phyloP scores from a whole-genome alignment of 1,140 invertebrate genomes.

The Aleiodes sp. region DNA sequence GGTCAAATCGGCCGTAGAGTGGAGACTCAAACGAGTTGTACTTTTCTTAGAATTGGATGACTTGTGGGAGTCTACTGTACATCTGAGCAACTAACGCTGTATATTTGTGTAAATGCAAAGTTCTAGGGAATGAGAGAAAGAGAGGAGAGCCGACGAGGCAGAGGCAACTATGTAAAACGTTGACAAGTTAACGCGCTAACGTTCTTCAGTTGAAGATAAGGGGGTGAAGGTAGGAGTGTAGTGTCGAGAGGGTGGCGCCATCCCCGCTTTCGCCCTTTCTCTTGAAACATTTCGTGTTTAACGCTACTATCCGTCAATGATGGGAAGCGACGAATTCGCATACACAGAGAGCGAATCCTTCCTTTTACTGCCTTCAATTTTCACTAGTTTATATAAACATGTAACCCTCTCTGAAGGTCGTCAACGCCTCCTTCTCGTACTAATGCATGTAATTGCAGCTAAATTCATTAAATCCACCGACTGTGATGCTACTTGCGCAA shows the following conservation, averaged over 20 bases:
- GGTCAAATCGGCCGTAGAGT: no score
- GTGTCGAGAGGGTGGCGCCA: conserved; percentile 22
- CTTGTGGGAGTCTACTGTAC: no score
- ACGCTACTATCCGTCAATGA: neutral
- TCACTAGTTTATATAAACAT: conserved; percentile 20
- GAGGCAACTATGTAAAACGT: conserved; percentile 11
- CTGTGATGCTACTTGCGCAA: conserved; percentile 58
- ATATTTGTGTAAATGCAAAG: no score
- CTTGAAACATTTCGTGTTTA: neutral
- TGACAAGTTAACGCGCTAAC: conserved; percentile 43
- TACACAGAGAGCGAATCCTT: neutral
- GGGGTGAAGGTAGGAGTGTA: neutral
- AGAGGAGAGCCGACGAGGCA: neutral
- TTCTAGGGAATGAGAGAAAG: neutral
- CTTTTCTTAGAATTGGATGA: no score
- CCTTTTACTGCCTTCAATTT: neutral
- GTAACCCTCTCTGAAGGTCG: neutral
- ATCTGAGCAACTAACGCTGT: no score
- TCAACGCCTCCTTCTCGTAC: conserved; percentile 47
- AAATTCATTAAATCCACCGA: conserved; percentile 63
- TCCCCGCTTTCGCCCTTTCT: conserved; percentile 19
- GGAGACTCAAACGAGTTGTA: no score
- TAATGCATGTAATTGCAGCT: conserved; percentile 65
- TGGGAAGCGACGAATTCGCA: neutral
- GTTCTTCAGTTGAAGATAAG: conserved; percentile 27